phyloP scores from a whole-genome alignment of 2,888 invertebrate genomes.

The Macrosiphum euphorbiae region DNA sequence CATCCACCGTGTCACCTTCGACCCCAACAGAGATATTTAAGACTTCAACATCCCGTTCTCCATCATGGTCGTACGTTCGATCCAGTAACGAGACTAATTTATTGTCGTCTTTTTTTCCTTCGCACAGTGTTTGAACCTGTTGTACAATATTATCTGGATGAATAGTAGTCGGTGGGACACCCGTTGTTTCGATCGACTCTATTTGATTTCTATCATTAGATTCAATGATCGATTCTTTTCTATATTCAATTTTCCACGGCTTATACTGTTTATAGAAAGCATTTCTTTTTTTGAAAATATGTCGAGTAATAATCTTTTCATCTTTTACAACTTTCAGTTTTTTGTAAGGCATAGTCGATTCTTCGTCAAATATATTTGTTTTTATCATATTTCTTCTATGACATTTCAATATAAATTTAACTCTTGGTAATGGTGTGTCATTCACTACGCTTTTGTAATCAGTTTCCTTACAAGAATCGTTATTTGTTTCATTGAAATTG shows the following conservation, averaged over 20 bases:
- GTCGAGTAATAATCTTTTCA: not conserved
- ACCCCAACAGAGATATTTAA: not conserved
- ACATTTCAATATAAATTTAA: slow-evolving; percentile 45
- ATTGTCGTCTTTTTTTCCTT: not conserved
- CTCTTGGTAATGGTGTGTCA: not conserved
- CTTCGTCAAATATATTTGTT: slow-evolving; percentile 50
- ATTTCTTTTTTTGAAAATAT: slow-evolving; percentile 21
- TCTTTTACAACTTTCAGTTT: not conserved
- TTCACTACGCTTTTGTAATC: not conserved
- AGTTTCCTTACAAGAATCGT: not conserved
- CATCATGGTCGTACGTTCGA: not conserved
- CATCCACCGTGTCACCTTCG: not conserved
- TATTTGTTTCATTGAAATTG: not conserved
- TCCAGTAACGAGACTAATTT: not conserved
- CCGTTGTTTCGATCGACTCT: not conserved
- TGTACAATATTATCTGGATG: too few species aligned
- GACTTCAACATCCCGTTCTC: not conserved
- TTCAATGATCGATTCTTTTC: not conserved
- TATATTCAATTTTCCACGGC: not conserved
- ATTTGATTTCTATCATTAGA: not conserved
- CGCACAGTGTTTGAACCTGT: not conserved
- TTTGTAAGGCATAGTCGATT: not conserved
- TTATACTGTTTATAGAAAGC: not conserved
- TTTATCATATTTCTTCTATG: slow-evolving; percentile 11
- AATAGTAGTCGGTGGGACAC: not conserved